Base-by-base conservation (phyloP, 2,797 vertebrate genomes). In the Melanotaenia parkinsoni region DNA sequence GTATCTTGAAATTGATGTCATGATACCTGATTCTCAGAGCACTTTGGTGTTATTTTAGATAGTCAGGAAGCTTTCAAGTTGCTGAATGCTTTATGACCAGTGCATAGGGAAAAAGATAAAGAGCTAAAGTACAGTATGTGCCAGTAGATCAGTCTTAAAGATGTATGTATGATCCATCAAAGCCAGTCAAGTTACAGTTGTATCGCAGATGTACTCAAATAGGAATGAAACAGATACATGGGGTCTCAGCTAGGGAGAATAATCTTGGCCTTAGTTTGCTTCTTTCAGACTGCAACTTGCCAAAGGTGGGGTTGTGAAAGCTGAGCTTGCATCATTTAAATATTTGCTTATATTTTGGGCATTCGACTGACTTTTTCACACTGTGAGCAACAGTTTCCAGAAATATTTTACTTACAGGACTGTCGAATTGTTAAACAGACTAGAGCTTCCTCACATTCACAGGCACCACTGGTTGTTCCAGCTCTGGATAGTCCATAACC, bases 301-400 rank as follows among this genome's bases (percentile, higher is more conserved):
- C 43, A 45, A 45, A 45, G 43, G 43, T 45, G 16, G 43, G 43
- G 43, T 45, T 45, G 43, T 45, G 43, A 16, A 18, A n/a, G 37
- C 22, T 45, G 20, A 59, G 32, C n/a, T 38, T 66, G 9, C 24
- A 22, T 33, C 13, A 16, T 65, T 80, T 58, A 50, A 33, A n/a
- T 30, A 14, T 57, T 12, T 63, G 16, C 22, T 53, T 16, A 12
- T 61, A 2, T n/a, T 3, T 50, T 24, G 1, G 24, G 14, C 9
- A 12, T 63, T 37, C 61, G 62, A n/a, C 32, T 22, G 2, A 14
- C 51, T 30, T 12, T 35, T 66, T 62, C 13, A 58, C 45, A 4
- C 56, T 26, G 18, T 22, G 57, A 45, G n/a, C 5, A 32, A 4
- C 33, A 26, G 4, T 70, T 66, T 26, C 50, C n/a, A 20, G 22